These are phyloP conservation scores for Eristalis pertinax DNA, from an alignment of 2,888 invertebrate species.

Conservation along the genomic window DNA sequence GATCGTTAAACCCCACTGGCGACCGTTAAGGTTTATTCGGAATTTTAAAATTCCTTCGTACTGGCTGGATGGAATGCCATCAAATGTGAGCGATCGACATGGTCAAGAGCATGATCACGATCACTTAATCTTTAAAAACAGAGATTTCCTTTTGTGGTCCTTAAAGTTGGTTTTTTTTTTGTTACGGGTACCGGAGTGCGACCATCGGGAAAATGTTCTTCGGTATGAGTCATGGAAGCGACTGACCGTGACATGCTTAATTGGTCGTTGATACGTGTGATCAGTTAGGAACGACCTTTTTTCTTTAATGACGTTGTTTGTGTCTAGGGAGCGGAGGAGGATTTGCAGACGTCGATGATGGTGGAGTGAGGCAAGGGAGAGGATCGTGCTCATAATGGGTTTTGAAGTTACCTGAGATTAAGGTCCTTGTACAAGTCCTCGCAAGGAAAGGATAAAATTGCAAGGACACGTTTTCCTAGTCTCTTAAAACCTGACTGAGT, in stretches of 20 bases:
- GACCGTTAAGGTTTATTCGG: slow-evolving; percentile 3
- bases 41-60: neutral
- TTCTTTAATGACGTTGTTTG: neutral
- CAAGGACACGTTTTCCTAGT: too few relatives aligned
- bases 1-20: neutral
- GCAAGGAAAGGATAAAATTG: too few relatives aligned
- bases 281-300: neutral
- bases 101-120: neutral
- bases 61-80: neutral
- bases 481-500: too few relatives aligned
- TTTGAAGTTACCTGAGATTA: too few relatives aligned
- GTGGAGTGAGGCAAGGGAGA: neutral
- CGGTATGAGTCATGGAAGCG: neutral
- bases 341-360: neutral
- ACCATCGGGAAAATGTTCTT: neutral
- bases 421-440: too few relatives aligned
- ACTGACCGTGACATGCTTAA: neutral
- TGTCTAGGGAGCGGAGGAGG: neutral
- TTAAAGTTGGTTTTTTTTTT: neutral
- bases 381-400: neutral
- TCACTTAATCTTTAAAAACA: neutral
- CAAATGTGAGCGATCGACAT: neutral
- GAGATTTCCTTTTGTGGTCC: neutral
- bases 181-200: neutral
- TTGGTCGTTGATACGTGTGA: neutral